Evolutionary conservation across 2,888 invertebrate species (phyloP).

Genomic region (Acanthoscelides obtectus): DNA sequence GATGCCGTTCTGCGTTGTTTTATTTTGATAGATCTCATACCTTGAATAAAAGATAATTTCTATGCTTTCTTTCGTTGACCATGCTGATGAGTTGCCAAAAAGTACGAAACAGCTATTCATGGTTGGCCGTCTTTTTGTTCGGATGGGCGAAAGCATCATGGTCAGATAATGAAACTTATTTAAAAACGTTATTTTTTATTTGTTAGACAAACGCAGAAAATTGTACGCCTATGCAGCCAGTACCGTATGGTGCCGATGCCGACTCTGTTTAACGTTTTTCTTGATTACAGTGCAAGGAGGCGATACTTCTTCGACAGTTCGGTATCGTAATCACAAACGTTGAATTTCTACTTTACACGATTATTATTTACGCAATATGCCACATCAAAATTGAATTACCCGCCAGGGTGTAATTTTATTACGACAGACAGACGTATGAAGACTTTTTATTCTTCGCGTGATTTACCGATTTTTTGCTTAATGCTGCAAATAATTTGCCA

Average conservation of each 20-base stretch:
- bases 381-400: constrained; percentile 7
- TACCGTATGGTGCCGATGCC: background rate
- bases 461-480: background rate
- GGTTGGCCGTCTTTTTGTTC: too few species aligned
- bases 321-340: constrained; percentile 21
- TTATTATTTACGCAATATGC: constrained; percentile 10
- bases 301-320: constrained; percentile 24
- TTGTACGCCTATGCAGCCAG: background rate
- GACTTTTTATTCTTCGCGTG: background rate
- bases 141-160: too few species aligned
- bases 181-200: too few species aligned
- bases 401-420: background rate
- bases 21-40: too few species aligned
- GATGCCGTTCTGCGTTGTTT: too few species aligned
- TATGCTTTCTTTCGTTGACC: too few species aligned
- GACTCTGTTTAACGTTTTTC: constrained; percentile 13
- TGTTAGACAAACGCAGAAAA: too few species aligned
- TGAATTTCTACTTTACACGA: constrained; percentile 12
- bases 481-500: background rate
- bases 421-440: background rate
- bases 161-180: too few species aligned
- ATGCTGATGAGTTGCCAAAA: too few species aligned
- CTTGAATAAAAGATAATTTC: too few species aligned
- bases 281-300: constrained; percentile 26
- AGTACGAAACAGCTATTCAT: too few species aligned